Evolutionary conservation across 2,888 invertebrate species (phyloP).

Genomic region (Leucophora obtusa): DNA sequence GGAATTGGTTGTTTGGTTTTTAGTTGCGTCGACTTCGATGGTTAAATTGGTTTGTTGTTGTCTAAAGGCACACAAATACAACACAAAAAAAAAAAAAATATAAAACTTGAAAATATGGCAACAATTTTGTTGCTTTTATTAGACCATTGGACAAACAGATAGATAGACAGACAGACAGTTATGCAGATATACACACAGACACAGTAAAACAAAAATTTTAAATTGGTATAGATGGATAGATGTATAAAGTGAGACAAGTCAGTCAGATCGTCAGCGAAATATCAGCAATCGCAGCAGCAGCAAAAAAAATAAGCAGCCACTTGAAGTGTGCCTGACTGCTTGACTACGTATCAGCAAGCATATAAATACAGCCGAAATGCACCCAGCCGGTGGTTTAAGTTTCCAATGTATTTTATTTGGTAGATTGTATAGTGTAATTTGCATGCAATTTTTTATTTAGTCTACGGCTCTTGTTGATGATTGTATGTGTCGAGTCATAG

Average conservation of each 20-base stretch:
- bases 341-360: constrained; percentile 15
- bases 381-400: constrained; percentile 53
- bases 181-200: constrained; percentile 13
- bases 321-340: constrained; percentile 61
- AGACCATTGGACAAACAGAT: constrained; percentile 8
- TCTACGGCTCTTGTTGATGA: constrained; percentile 1
- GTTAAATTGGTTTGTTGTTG: constrained; percentile 25
- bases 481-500: constrained; percentile 19
- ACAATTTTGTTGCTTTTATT: constrained; percentile 44
- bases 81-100: constrained; percentile 14
- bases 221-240: constrained; percentile 51
- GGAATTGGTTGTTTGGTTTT: constrained; percentile 14
- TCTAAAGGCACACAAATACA: constrained; percentile 26
- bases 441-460: constrained; percentile 39
- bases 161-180: constrained; percentile 21
- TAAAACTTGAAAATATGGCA: constrained; percentile 55
- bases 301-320: constrained; percentile 41
- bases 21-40: constrained; percentile 13
- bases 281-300: constrained; percentile 44
- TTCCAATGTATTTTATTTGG: constrained; percentile 12
- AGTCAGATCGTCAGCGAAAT: constrained; percentile 33
- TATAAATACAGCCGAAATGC: constrained; percentile 37
- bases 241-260: constrained; percentile 56
- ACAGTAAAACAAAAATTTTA: constrained; percentile 7
- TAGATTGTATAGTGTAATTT: constrained; percentile 50